Base-by-base conservation (phyloP, 1,140 invertebrate genomes). In the Laupala kohalensis region DNA sequence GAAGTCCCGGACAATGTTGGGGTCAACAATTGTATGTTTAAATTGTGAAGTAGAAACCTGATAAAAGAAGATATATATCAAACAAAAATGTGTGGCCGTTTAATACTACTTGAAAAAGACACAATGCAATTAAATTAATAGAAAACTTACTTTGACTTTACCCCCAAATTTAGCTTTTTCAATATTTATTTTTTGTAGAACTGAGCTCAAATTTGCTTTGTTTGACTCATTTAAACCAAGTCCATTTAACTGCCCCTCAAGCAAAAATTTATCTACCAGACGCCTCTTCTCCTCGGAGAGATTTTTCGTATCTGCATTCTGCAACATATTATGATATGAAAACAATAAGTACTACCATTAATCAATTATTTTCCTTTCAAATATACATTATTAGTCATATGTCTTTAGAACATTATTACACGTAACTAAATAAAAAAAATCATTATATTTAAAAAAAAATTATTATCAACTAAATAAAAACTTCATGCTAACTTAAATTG, bases 201-300 rank as follows among this genome's bases (percentile, higher is more conserved):
- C 69, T 19, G 76, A 74, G 26, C 80, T 76, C 62, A 80, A 77
- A 13, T 75, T 70, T 24, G 76, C 78, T 72, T 77, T 77, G 0
- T 83, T 76, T 30, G 77, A 76, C 29, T 79, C 78, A 6, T 76
- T 74, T 4, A 91, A 75, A 2, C 86, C 83, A 19, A 94, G 79
- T 0, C 93, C 94, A 82, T 92, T 93, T 6, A 95, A 81, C 77
- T 85, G 88, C 25, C 89, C 92, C 83, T 96, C 94, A 4, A 93
- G 78, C 65, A 90, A 76, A 81, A 89, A 94, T 80, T 94, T 94
- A 64, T 88, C 81, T 23, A 95, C 78, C 28, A 96, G 77, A 74
- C 90, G 84, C 67, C 84, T 83, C 80, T 94, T 86, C 78, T 89
- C 87, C 74, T 89, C 86, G 24, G 83, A 86, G 9, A 90, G 79